Percentiles rank a stretch among this genome's conserved stretches.
phyloP scores from a whole-genome alignment of 2,888 invertebrate species.

The Drosophila stalkeri region DNA sequence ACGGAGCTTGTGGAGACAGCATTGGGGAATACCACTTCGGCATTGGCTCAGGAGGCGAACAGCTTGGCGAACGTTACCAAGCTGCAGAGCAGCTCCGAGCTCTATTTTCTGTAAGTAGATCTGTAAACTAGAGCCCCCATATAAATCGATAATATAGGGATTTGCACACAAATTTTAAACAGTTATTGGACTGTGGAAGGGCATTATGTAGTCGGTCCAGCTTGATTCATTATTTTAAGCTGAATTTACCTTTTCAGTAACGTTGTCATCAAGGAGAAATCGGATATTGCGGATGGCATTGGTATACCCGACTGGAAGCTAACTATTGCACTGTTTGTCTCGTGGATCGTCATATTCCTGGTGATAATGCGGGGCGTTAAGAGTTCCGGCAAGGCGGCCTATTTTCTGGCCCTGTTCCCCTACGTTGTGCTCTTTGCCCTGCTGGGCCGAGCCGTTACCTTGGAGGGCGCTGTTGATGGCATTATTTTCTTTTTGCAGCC shows the following conservation, averaged over 20 bases:
- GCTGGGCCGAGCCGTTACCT: conserved; percentile 88
- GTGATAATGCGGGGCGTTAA: conserved; percentile 91
- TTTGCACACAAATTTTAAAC: too few species aligned
- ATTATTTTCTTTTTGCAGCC: conserved; percentile 92
- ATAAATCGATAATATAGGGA: too few species aligned
- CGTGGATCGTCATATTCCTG: conserved; percentile 90
- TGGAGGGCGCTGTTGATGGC: conserved; percentile 90
- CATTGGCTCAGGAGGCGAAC: background rate
- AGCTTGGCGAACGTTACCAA: conserved; percentile 29
- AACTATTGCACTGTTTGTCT: conserved; percentile 88
- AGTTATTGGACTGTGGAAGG: too few species aligned
- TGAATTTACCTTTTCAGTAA: conserved; percentile 69
- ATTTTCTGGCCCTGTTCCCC: conserved; percentile 95
- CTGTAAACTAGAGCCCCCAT: background rate
- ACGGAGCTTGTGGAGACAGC: conserved; percentile 24
- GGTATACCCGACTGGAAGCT: conserved; percentile 90
- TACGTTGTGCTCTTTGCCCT: conserved; percentile 91
- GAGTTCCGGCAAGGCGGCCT: conserved; percentile 93
- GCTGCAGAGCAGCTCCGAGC: conserved; percentile 87
- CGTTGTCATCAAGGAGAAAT: conserved; percentile 86
- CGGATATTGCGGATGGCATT: conserved; percentile 82
- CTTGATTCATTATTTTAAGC: too few species aligned
- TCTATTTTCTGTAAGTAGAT: conserved; percentile 87
- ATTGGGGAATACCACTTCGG: conserved; percentile 16
- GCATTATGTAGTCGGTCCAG: too few species aligned